These are phyloP conservation scores for Coreius guichenoti DNA, from an alignment of 2,797 vertebrate genomes.

Conservation along the genomic window DNA sequence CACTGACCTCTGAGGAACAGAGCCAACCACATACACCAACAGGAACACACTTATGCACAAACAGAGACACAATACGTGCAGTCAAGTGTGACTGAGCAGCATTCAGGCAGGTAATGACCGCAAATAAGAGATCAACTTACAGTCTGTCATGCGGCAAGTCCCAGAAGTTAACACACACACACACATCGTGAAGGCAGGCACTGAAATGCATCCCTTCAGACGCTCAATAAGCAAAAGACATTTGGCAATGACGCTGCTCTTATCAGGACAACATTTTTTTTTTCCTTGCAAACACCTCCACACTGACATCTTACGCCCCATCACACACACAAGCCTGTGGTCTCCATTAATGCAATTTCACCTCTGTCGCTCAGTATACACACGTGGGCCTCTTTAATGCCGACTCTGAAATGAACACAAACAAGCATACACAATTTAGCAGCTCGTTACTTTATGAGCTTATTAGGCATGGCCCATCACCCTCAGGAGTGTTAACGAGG, in stretches of 20 bases:
- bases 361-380: slow-evolving; percentile 33
- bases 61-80: slow-evolving; percentile 53
- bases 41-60: slow-evolving; percentile 63
- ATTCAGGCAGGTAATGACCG: slow-evolving; percentile 60
- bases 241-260: slow-evolving; percentile 14
- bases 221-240: slow-evolving; percentile 21
- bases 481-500: slow-evolving; percentile 64
- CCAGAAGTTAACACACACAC: slow-evolving; percentile 39
- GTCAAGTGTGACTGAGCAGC: slow-evolving; percentile 61
- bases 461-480: slow-evolving; percentile 72
- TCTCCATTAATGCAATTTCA: slow-evolving; percentile 49
- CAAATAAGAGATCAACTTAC: slow-evolving; percentile 65
- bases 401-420: slow-evolving; percentile 65
- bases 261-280: slow-evolving; percentile 16
- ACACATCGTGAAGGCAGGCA: slow-evolving; percentile 23
- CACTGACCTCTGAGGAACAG: slow-evolving; percentile 26
- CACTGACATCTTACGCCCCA: slow-evolving; percentile 32
- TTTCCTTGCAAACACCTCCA: slow-evolving; percentile 14
- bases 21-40: slow-evolving; percentile 53
- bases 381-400: slow-evolving; percentile 35
- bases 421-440: slow-evolving; percentile 68
- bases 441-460: slow-evolving; percentile 71
- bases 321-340: slow-evolving; percentile 19
- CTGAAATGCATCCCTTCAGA: slow-evolving; percentile 31
- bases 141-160: slow-evolving; percentile 45